Evolutionary conservation across 2,888 invertebrate genomes (phyloP), one percentile per base, ranked within the genome.

Genomic region (Electrophaes corylata): DNA sequence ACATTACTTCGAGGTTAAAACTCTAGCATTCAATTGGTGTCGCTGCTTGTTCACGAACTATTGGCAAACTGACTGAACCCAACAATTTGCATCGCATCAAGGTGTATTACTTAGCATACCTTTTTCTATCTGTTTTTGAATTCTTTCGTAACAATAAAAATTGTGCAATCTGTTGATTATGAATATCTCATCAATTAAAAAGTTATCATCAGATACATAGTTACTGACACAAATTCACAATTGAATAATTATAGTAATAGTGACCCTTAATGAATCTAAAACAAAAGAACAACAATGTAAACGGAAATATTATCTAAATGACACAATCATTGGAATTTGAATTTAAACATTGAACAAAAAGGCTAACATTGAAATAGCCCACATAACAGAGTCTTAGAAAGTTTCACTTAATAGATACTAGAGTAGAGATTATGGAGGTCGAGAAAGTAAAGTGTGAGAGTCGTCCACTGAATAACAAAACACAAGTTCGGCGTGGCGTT

Each of bases 381-480:
- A 71, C 67, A 62, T 73, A 72, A 75, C 65, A 67, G 63, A 68
- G 62, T 54, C 62, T 57, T 62, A 67, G 69, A 72, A 71, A 75
- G 75, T 81, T 80, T 81, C 73, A 75, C 78, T 73, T 64, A 78
- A 60, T 50, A 66, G 23, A 6, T 41, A 41, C 43, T 8, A 23
- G 23, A 72, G 70, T 75, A 68, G 66, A 71, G 72, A 80, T 79
- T 79, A 84, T 79, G 79, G 83, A 79, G 75, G 76, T 82, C 75
- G 85, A 85, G 88, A 90, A 90, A 90, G 88, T 88, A 83, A 86
- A 85, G 76, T 75, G 75, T 67, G 70, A 74, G 71, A 66, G 72
- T 70, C 75, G 76, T 77, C 76, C 67, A 74, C 70, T 77, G 87
- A 87, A 89, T 89, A 88, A 79, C 76, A 83, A 86, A 80, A 78